phyloP scores from a whole-genome alignment of 2,113 vertebrate species.

The Dromas ardeola region DNA sequence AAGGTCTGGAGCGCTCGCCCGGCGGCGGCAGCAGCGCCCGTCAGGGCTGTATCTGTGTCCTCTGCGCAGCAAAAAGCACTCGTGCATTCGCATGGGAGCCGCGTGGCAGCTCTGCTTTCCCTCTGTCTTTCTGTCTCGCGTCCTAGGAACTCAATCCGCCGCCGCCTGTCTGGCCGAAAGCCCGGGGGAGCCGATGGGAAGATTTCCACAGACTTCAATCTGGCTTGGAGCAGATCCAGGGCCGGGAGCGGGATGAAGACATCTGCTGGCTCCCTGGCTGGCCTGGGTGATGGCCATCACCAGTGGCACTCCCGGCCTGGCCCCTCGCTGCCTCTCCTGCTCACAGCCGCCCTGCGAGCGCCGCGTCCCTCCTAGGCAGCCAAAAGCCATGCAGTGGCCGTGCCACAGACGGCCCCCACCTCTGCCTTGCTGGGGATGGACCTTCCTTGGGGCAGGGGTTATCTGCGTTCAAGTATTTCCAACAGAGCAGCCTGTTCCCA shows the following conservation, averaged over 20 bases:
- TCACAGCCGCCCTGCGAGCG: neutral
- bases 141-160: neutral
- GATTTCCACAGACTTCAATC: neutral
- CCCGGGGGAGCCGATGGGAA: neutral
- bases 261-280: neutral
- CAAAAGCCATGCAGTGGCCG: accelerated
- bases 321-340: neutral
- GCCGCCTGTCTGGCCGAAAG: neutral
- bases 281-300: neutral
- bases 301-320: accelerated
- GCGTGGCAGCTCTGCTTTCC: neutral
- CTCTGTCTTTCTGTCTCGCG: neutral
- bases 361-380: neutral
- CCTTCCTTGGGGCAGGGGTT: neutral
- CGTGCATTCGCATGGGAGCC: neutral
- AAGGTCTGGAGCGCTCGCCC: neutral
- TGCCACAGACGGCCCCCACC: neutral
- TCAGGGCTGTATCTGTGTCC: neutral
- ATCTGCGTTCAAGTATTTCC: neutral
- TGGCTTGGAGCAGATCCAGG: neutral
- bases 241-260: neutral
- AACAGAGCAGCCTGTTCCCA: neutral
- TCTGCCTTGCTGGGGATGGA: neutral
- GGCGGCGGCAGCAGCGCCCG: accelerated
- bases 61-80: neutral